Evolutionary conservation across 2,888 invertebrate species (phyloP), one percentile per base, ranked within the genome.

Genomic region (Serrognathus titanus): DNA sequence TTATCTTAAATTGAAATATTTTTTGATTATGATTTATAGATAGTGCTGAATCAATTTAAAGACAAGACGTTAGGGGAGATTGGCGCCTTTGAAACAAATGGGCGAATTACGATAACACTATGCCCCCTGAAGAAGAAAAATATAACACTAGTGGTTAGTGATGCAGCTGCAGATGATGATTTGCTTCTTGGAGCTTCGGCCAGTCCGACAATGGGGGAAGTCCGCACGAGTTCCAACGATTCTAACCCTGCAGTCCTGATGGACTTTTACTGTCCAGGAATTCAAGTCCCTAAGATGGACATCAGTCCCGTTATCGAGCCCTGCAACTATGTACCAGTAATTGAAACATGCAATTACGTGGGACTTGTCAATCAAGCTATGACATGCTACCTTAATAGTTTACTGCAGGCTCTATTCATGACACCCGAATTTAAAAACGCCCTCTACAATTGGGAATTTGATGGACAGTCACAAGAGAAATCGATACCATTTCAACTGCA

Each of bases 391-490:
- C 80, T 94, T 56, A 94, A 94, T 78, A 92, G 92, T 76, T 80
- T 94, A 46, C 79, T 94, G 20, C 94, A 94, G 78, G 90, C 93
- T 0, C 79, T 94, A 4, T 94, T 84, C 71, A 94, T 94, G 92
- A 94, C 94, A 1, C 94, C 94, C 1, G 94, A 94, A 77, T 94
- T 94, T 74, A 82, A 94, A 39, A 94, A 94, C 78, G 90, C 91
- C 2, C 78, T 94, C 37, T 94, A 94, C 74, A 87, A 87, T 68
- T 91, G 91, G 89, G 87, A 89, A 71, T 90, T 86, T 71, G 86
- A 87, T 68, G 55, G 82, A 6, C 85, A 84, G 64, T 87, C 88
- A 61, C 85, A 85, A 64, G 77, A 79, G 3, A 87, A 87, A 69
- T 91, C 88, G 63, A 92, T 94, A 66, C 93, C 93, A 0, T 92